Conservation (phyloP, 64 coral and sea anemone species). For the Actinia equina region DNA sequence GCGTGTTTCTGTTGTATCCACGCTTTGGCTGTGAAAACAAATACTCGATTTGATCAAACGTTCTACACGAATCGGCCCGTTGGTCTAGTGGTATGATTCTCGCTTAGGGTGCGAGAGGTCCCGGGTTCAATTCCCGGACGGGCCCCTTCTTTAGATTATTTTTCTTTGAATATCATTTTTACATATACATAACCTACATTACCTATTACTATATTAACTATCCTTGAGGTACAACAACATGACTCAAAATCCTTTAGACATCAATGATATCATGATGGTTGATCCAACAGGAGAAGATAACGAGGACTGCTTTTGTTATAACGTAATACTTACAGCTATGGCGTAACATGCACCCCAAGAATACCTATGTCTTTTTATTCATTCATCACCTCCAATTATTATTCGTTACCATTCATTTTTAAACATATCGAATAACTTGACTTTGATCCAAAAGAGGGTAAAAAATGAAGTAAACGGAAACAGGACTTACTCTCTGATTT, state of each 20-base stretch:
- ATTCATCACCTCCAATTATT: no score
- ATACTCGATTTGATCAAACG: neutral
- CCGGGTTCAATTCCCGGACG: conserved; percentile 16
- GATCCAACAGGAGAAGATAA: no score
- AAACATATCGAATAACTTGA: neutral
- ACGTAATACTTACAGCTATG: no score
- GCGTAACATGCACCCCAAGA: no score
- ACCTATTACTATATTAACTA: no score
- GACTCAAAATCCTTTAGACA: no score
- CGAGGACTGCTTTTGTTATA: no score
- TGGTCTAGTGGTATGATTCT: conserved; percentile 23
- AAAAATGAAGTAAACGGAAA: neutral
- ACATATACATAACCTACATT: no score
- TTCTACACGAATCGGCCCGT: neutral
- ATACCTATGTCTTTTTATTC: no score
- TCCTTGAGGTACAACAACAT: no score
- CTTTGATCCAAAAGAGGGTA: neutral
- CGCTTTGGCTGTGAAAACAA: conserved; percentile 61
- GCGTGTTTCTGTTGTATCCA: conserved; percentile 81
- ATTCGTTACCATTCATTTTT: neutral
- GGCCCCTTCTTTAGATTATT: neutral
- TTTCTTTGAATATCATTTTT: neutral
- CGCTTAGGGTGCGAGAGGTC: conserved; percentile 21
- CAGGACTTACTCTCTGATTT: conserved; percentile 73
- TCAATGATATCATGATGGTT: no score